Evolutionary conservation across 2,113 vertebrate species (phyloP).

Genomic region (Carassius auratus): DNA sequence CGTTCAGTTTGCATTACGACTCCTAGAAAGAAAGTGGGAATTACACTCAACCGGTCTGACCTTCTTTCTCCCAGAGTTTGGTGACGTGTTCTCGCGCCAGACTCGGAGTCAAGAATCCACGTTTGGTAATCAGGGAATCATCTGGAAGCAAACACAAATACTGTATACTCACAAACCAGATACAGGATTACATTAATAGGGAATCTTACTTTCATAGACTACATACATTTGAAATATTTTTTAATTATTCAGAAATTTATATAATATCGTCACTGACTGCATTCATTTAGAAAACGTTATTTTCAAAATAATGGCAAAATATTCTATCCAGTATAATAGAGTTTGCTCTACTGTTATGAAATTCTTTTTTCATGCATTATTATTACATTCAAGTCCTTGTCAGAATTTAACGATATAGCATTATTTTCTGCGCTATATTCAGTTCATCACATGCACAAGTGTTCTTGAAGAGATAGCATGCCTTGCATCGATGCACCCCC

Average conservation of each 20-base stretch:
- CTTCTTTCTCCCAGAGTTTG: constrained; percentile 90
- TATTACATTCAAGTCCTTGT: not conserved
- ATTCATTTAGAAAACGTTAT: not conserved
- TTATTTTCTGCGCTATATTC: not conserved
- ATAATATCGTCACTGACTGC: not conserved
- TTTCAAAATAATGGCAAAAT: not conserved
- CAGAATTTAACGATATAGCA: not conserved
- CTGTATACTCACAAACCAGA: not conserved
- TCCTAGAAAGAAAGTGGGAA: not conserved
- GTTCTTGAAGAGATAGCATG: not conserved
- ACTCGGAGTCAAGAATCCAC: constrained; percentile 87
- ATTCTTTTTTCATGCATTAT: not conserved
- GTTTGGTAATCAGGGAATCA: constrained; percentile 77
- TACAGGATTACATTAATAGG: not conserved
- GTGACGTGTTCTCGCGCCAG: constrained; percentile 82
- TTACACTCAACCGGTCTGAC: constrained; percentile 62
- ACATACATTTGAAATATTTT: not conserved
- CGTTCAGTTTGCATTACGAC: not conserved
- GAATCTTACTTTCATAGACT: not conserved
- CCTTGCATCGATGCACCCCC: too few relatives aligned
- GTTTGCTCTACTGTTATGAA: not conserved
- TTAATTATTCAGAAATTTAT: not conserved
- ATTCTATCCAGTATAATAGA: not conserved
- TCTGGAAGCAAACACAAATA: constrained; percentile 60
- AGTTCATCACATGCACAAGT: not conserved